Evolutionary conservation across 2,888 invertebrate genomes (phyloP), one percentile per base, ranked within the genome.

Genomic region (Allophyes oxyacanthae): DNA sequence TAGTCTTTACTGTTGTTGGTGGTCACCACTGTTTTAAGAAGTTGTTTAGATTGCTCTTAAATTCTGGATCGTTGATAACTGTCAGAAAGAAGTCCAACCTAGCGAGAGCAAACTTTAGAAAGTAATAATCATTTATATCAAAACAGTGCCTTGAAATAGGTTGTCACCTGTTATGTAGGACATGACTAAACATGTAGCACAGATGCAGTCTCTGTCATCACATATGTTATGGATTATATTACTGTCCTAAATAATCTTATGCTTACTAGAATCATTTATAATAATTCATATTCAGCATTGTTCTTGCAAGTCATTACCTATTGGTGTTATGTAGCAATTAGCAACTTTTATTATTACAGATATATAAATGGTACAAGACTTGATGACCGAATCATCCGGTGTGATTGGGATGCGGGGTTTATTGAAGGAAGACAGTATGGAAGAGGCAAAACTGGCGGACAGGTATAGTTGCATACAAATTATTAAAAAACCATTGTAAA

Each of bases 321-420:
- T n/a, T n/a, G n/a, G n/a, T n/a, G n/a, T n/a, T n/a, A n/a, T n/a
- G n/a, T n/a, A n/a, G 13, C 8, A 13, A 36, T 9, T 13, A 7
- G 0, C 4, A 37, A 10, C 10, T 37, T 36, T 8, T 0, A 11
- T n/a, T 41, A 6, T 87, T 90, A 26, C 78, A 96, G 99, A 74
- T 99, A 98, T 85, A 95, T 99, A 32, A 99, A 99, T 94, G 99
- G 99, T 0, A 99, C 99, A 0, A 95, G 99, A 74, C 93, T 99
- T 46, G 99, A 99, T 90, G 99, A 99, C 85, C 95, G 99, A 83
- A 97, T 99, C 64, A 98, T 99, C 41, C 95, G 99, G 80, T 98
- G 99, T 53, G 99, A 99, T 90, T 99, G 99, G 99, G 99, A 99
- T 92, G 99, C 99, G 30, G 99, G 99, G 1, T 99, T 99, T 89